Evolutionary conservation across 2,113 vertebrate genomes (phyloP), one percentile per base, ranked within the genome.

Genomic region (Paramisgurnus dabryanus): DNA sequence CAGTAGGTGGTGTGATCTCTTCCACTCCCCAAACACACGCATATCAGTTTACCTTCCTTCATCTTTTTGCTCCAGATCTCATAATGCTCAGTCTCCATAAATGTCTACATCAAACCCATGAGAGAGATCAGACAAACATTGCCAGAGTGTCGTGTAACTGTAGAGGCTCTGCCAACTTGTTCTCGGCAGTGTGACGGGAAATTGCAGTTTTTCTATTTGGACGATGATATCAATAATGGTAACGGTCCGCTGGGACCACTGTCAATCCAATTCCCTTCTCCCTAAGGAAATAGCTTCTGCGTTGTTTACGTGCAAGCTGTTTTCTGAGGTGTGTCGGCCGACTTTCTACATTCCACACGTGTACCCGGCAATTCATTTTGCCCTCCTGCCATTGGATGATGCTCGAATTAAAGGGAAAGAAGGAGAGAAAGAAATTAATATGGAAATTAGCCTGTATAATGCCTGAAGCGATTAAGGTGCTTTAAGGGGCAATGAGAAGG

Each of bases 391-490:
- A 89, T 90, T 90, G 90, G 90, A 92, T 90, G 83, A 89, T 71
- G 87, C 88, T 88, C 10, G 41, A 92, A 89, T 90, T 86, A 89
- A 76, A 80, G 86, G 50, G 78, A 77, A 78, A 80, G 74, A 81
- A 75, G 79, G 85, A 89, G 89, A 91, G 91, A 89, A 90, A 91
- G 87, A 90, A 90, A 92, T 93, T 88, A 92, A 89, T 90, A 93
- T 93, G 92, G 91, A 93, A 92, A 94, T 92, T 88, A 90, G 90
- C 85, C 89, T 84, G 87, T 92, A 89, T 82, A 89, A 91, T 88
- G 88, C 90, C 86, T 81, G 70, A 87, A 87, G 90, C 88, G 83
- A 86, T 90, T 92, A 87, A 92, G 88, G 91, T 92, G 88, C 85
- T 79, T 85, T 86, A 85, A 89, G 89, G 88, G 88, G 86, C 85